Evolutionary conservation across 2,113 vertebrate genomes (phyloP).

Genomic region (Eolophus roseicapilla): DNA sequence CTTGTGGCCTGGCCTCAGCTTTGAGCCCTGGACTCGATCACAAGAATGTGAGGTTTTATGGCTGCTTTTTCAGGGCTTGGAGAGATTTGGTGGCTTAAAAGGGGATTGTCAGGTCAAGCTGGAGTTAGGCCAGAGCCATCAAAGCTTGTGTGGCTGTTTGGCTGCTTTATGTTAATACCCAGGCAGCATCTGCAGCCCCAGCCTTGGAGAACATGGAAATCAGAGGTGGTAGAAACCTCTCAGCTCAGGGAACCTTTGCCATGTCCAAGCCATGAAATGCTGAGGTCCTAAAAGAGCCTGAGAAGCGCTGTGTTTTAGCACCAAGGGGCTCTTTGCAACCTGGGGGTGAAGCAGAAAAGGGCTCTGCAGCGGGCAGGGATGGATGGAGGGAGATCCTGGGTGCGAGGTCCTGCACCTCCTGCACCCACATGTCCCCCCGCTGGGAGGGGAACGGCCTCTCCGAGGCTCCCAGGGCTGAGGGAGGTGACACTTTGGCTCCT

Average conservation of each 20-base stretch:
- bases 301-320: fast-evolving
- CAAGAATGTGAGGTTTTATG: neutral
- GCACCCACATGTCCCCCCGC: neutral
- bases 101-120: neutral
- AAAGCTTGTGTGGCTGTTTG: neutral
- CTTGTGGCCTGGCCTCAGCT: neutral
- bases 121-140: neutral
- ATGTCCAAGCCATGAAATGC: fast-evolving
- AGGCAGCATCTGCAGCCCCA: neutral
- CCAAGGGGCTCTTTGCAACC: fast-evolving
- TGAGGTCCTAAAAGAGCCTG: neutral
- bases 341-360: fast-evolving
- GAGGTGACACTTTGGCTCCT: slow-evolving; percentile 50
- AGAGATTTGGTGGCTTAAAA: neutral
- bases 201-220: neutral
- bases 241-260: neutral
- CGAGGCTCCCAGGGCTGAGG: neutral
- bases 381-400: fast-evolving
- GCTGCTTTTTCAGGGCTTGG: neutral
- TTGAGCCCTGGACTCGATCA: neutral
- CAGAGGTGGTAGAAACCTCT: neutral
- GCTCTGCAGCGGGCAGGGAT: fast-evolving
- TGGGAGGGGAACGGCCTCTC: neutral
- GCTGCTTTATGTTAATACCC: neutral
- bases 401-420: fast-evolving